Evolutionary conservation across 2,797 vertebrate species (phyloP).

Genomic region (Coranthus polyacanthus): DNA sequence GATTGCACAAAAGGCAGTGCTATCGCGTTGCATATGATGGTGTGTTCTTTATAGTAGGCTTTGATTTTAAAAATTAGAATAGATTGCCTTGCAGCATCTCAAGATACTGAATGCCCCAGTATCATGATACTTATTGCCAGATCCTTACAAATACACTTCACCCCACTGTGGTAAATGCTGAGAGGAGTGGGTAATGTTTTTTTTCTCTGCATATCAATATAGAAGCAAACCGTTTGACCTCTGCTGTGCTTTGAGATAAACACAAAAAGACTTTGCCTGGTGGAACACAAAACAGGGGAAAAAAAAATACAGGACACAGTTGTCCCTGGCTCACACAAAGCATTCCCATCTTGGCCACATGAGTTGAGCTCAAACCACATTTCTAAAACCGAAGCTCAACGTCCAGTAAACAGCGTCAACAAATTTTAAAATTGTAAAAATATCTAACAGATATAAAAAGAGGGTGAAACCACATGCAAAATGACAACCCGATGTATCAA

Average conservation of each 20-base stretch:
- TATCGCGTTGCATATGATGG: no score
- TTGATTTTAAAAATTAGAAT: no score
- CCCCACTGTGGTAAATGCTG: no score
- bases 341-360: constrained; percentile 35
- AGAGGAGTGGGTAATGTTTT: constrained; percentile 16
- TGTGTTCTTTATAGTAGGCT: no score
- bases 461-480: not conserved
- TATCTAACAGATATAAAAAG: not conserved
- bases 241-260: constrained; percentile 12
- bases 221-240: constrained; percentile 36
- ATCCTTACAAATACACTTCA: no score
- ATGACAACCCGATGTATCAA: not conserved
- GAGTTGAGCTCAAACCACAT: constrained; percentile 17
- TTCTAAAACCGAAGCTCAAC: constrained; percentile 31
- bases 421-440: constrained; percentile 34
- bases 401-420: constrained; percentile 36
- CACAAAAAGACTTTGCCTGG: constrained; percentile 12
- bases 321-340: constrained; percentile 6
- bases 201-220: constrained; percentile 28
- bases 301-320: constrained; percentile 25
- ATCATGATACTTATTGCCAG: constrained; percentile 13
- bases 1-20: no score
- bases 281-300: constrained; percentile 42
- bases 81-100: no score
- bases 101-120: no score